These are phyloP conservation scores for Python bivittatus DNA, from an alignment of 2,113 vertebrate species.

Conservation along the genomic window DNA sequence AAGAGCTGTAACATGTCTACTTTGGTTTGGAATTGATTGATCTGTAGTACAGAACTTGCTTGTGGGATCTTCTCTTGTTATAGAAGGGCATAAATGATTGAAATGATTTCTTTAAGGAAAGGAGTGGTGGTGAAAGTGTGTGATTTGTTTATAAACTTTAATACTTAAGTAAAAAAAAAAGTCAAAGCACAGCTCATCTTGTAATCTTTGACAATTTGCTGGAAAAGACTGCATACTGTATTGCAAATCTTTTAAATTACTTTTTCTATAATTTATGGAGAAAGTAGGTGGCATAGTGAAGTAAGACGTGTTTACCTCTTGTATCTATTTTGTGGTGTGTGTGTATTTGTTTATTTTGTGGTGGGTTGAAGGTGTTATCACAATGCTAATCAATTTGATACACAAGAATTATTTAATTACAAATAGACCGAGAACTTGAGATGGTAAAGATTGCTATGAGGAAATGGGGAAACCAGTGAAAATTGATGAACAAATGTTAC, in stretches of 20 bases:
- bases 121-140: conserved; percentile 38
- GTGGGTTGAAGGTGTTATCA: conserved; percentile 26
- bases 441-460: conserved; percentile 63
- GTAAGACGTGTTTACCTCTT: conserved; percentile 21
- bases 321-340: background rate
- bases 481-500: conserved; percentile 74
- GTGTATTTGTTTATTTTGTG: conserved; percentile 27
- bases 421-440: background rate
- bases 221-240: conserved; percentile 10
- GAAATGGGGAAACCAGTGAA: conserved; percentile 62
- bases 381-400: background rate
- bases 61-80: conserved; percentile 75
- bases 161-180: conserved; percentile 56
- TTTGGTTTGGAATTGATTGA: conserved; percentile 92
- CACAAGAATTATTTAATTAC: background rate
- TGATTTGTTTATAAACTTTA: conserved; percentile 71
- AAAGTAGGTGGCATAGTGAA: conserved; percentile 41
- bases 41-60: conserved; percentile 79
- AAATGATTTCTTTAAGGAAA: conserved; percentile 73
- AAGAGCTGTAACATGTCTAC: conserved; percentile 83
- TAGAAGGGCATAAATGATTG: conserved; percentile 80
- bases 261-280: conserved; percentile 47
- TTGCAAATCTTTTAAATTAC: conserved; percentile 37
- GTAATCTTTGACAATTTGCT: conserved; percentile 44
- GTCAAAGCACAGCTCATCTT: conserved; percentile 35